phyloP scores from a whole-genome alignment of 2,113 vertebrate genomes.

The Coracopsis vasa region DNA sequence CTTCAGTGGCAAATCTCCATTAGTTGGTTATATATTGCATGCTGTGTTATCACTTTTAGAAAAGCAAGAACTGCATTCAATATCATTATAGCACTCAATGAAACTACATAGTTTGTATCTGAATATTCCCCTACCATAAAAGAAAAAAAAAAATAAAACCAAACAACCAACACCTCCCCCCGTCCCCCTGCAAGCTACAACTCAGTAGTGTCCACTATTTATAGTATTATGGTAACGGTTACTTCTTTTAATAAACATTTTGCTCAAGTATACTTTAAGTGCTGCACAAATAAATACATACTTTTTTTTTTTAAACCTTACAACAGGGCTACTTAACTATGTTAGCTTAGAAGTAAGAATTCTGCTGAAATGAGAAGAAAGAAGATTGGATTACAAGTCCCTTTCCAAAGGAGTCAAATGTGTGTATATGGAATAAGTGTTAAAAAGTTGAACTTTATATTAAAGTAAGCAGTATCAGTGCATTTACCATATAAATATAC shows the following conservation, averaged over 20 bases:
- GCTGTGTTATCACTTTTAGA: background rate
- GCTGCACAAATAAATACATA: background rate
- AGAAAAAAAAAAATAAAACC: background rate
- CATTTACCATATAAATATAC: conserved; percentile 59
- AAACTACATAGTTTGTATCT: background rate
- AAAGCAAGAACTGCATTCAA: background rate
- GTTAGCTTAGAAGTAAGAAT: background rate
- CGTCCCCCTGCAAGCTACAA: background rate
- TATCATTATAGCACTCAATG: background rate
- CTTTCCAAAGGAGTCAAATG: background rate
- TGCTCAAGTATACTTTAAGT: background rate
- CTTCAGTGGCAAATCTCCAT: background rate
- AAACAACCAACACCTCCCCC: background rate
- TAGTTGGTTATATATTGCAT: background rate
- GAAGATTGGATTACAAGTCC: conserved; percentile 14
- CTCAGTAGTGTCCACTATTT: background rate
- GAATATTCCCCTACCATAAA: background rate
- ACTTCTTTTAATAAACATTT: background rate
- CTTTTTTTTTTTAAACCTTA: background rate
- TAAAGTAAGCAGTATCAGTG: conserved; percentile 54
- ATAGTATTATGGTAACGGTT: background rate
- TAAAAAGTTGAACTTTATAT: conserved; percentile 31
- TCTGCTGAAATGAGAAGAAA: conserved; percentile 44
- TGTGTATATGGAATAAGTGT: background rate
- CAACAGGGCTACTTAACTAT: background rate